Percentiles rank a stretch among this genome's conserved stretches.
phyloP scores from a whole-genome alignment of 2,113 vertebrate genomes.

The Mirza zaza region DNA sequence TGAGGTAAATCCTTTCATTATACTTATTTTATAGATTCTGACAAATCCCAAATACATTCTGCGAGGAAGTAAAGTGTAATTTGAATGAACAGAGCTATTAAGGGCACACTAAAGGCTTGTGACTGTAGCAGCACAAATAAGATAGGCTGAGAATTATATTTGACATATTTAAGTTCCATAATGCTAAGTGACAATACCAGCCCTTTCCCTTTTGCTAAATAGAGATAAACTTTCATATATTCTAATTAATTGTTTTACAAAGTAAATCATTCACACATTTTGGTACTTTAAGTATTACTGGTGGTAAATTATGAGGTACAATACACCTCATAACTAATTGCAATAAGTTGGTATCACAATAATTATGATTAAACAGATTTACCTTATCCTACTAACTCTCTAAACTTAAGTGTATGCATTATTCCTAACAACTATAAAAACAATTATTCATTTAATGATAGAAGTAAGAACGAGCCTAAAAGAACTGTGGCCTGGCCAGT shows the following conservation, averaged over 20 bases:
- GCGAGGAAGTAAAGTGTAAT: background rate
- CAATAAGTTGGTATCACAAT: background rate
- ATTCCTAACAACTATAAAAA: background rate
- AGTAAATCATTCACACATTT: background rate
- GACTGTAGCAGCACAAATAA: background rate
- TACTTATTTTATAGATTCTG: background rate
- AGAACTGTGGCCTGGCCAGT: background rate
- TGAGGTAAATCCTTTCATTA: background rate
- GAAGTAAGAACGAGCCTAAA: background rate
- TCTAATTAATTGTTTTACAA: background rate
- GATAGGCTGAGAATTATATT: background rate
- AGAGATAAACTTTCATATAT: background rate
- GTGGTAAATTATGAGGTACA: background rate
- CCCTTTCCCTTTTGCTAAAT: background rate
- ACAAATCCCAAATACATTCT: background rate
- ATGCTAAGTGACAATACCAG: background rate
- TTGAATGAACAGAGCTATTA: background rate
- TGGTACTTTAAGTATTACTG: background rate
- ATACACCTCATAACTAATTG: background rate
- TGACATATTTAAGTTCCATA: background rate
- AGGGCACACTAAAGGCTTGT: background rate
- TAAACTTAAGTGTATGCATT: background rate
- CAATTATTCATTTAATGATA: background rate
- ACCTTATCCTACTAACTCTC: background rate
- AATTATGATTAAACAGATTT: background rate